These are phyloP conservation scores for Paedocypris micromegethes DNA, from an alignment of 2,797 vertebrate species.

Conservation along the genomic window DNA sequence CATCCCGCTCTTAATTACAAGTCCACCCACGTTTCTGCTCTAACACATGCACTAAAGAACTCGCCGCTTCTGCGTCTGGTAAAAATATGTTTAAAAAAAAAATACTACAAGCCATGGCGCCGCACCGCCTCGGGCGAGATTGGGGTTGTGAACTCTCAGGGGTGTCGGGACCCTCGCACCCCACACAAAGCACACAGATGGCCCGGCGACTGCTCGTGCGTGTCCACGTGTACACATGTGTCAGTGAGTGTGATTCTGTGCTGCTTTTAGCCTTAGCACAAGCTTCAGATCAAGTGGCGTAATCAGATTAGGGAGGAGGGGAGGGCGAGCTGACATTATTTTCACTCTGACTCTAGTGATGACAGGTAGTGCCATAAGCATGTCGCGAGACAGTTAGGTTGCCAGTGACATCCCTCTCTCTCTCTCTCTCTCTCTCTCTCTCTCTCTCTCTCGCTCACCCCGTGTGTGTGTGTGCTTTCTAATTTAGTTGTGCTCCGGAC, in stretches of 20 bases:
- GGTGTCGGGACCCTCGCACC: slow-evolving; percentile 40
- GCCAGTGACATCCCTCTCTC: background rate
- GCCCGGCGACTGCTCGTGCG: slow-evolving; percentile 36
- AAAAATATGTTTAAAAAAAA: slow-evolving; percentile 12
- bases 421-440: background rate
- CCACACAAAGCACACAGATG: slow-evolving; percentile 45
- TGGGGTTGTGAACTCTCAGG: slow-evolving; percentile 41
- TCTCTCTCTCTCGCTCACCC: background rate
- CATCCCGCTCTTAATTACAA: background rate
- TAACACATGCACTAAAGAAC: background rate
- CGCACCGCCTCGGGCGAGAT: slow-evolving; percentile 30
- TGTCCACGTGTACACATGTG: slow-evolving; percentile 30
- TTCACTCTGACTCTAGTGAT: slow-evolving; percentile 52
- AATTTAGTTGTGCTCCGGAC: slow-evolving; percentile 39
- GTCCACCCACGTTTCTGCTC: slow-evolving; percentile 5
- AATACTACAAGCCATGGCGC: slow-evolving; percentile 7
- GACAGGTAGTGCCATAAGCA: slow-evolving; percentile 49
- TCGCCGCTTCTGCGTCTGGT: slow-evolving; percentile 3
- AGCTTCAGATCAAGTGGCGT: slow-evolving; percentile 62
- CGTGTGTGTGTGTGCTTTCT: slow-evolving; percentile 8
- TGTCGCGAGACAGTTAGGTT: slow-evolving; percentile 13
- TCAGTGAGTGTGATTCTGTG: slow-evolving; percentile 34
- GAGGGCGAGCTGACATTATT: slow-evolving; percentile 52
- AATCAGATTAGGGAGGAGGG: slow-evolving; percentile 60
- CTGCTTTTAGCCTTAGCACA: slow-evolving; percentile 42